A percentile compares a stretch with the other conserved stretches of the same genome.
Conservation (phyloP, 2,888 invertebrate genomes). For the Mimas tiliae region DNA sequence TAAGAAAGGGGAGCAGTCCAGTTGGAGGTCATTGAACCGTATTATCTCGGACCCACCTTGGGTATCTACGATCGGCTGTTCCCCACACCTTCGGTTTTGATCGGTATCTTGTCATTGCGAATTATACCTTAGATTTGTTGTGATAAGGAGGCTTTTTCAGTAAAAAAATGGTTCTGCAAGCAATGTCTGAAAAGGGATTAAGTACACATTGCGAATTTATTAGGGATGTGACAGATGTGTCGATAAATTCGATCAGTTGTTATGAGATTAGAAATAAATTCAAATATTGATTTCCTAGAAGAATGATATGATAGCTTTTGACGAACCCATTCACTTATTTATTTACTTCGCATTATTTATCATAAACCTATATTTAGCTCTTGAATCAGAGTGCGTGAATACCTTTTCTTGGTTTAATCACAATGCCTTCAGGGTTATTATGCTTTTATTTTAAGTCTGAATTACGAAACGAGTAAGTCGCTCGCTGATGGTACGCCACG, state of each 20-base stretch:
- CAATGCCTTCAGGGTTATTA: too few species aligned
- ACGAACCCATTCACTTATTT: too few species aligned
- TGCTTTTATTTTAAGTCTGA: too few species aligned
- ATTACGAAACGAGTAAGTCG: too few species aligned
- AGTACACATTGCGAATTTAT: conserved; percentile 7
- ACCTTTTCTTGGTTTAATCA: too few species aligned
- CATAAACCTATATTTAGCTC: too few species aligned
- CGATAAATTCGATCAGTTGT: not conserved
- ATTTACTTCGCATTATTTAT: too few species aligned
- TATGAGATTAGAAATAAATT: not conserved
- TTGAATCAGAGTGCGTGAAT: too few species aligned
- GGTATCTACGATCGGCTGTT: conserved; percentile 67
- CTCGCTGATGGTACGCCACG: too few species aligned
- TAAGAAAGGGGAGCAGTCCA: conserved; percentile 57
- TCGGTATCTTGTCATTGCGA: conserved; percentile 11
- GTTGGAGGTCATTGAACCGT: conserved; percentile 65
- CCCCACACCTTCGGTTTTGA: conserved; percentile 59
- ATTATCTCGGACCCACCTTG: conserved; percentile 74
- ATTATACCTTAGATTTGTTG: not conserved
- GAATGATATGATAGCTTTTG: too few species aligned
- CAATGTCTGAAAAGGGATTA: conserved; percentile 2
- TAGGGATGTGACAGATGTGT: conserved; percentile 9
- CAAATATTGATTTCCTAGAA: not conserved
- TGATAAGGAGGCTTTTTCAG: conserved; percentile 6
- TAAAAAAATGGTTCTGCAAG: not conserved